A percentile compares a stretch with the other conserved stretches of the same genome.
Conservation (phyloP, 2,797 vertebrate genomes). For the Microctenopoma stevenorrisi region DNA sequence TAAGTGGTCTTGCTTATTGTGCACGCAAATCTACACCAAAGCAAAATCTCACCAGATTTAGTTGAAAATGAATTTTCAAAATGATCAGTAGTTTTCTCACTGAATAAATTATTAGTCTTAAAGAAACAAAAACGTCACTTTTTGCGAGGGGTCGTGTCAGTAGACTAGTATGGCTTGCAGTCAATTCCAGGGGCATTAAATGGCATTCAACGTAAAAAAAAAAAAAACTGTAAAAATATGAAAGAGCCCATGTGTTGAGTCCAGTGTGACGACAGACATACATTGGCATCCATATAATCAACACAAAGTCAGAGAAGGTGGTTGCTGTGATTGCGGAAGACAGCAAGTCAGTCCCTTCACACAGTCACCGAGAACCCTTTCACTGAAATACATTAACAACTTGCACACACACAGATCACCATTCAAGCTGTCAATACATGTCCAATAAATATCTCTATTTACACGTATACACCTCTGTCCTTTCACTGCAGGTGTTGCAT, state of each 20-base stretch:
- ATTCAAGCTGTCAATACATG: conserved; percentile 32
- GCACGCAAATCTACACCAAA: conserved; percentile 30
- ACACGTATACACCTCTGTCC: conserved; percentile 97
- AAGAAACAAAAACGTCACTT: conserved; percentile 73
- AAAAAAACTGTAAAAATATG: conserved; percentile 15
- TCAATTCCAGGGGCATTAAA: conserved; percentile 31
- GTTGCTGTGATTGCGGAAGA: conserved; percentile 5
- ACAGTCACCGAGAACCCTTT: conserved; percentile 10
- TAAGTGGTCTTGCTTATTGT: conserved; percentile 32
- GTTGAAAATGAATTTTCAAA: conserved; percentile 78
- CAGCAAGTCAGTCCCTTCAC: conserved; percentile 8
- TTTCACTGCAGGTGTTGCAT: conserved; percentile 98
- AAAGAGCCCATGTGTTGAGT: conserved; percentile 31
- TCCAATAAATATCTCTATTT: conserved; percentile 86
- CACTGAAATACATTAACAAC: conserved; percentile 16
- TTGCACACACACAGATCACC: conserved; percentile 13
- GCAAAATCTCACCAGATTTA: conserved; percentile 74
- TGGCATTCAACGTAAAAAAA: conserved; percentile 30
- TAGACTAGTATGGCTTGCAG: conserved; percentile 5
- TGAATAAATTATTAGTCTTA: conserved; percentile 97
- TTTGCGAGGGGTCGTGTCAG: conserved; percentile 61
- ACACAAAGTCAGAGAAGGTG: conserved; percentile 20
- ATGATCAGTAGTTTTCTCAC: conserved; percentile 88
- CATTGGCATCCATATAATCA: conserved; percentile 64
- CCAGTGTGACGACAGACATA: conserved; percentile 64